Base-by-base conservation (phyloP, 2,888 invertebrate species). In the Saturnia japonica region DNA sequence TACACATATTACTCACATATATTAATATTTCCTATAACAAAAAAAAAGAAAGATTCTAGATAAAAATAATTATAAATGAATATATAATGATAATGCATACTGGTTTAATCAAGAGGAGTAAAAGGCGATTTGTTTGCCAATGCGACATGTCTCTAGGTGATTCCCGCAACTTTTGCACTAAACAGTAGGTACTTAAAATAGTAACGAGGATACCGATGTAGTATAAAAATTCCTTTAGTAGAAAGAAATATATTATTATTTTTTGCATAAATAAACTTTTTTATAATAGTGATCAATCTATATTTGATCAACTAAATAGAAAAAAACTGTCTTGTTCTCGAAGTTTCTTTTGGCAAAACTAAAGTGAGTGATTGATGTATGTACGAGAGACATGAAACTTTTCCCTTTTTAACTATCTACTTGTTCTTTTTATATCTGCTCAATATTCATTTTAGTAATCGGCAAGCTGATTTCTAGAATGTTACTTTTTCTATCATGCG, bases 201-300 rank as follows among this genome's bases (percentile, higher is more conserved):
- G 3, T 34, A 34, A 4, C 34, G 6, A 34, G 34, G 34, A 34
- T 6, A 34, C 34, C 34, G 34, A 54, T 1, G 34, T 62, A 28
- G 4, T 6, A 62, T 12, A 54, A 9, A 54, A 54, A 14, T 43
- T 43, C 11, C 9, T 43, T 9, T 43, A 14, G 14, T 43, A 51
- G 16, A 51, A 1, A 51, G 19, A 51, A 51, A 51, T 9, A 2
- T 1, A 51, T 51, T 25, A 0, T 28, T 60, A 14, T 60, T 14
- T 60, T 60, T 60, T 60, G 57, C 19, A 28, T 25, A 60, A 60
- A 60, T 25, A 28, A 60, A 60, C 25, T 60, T 60, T n/a, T 12
- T 25, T 28, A 28, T 11, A 28, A 72, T 71, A 74, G 47, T 68
- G 71, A 60, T 69, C 72, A 73, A 76, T 74, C 72, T 25, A 14